phyloP scores from a whole-genome alignment of 64 coral and sea anemone genomes.

The Montipora capricornis region DNA sequence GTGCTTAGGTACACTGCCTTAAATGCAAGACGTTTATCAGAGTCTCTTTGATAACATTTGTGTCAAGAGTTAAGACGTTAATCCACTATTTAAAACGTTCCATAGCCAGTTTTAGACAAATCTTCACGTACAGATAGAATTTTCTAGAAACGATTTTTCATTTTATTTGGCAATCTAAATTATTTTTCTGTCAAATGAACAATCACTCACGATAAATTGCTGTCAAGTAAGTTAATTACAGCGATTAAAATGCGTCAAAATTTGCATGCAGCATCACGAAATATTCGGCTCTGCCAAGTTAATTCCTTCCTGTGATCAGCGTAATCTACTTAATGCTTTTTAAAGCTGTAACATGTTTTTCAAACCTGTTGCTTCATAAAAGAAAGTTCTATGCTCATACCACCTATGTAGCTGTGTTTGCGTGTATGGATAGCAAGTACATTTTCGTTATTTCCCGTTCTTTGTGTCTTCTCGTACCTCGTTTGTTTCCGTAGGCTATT shows the following conservation, averaged over 20 bases:
- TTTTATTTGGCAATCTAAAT: background rate
- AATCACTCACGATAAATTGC: background rate
- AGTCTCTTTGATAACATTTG: too few species aligned
- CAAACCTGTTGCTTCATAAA: background rate
- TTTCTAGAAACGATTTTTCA: background rate
- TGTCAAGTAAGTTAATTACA: background rate
- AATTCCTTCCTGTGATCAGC: background rate
- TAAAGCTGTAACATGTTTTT: background rate
- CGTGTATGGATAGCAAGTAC: background rate
- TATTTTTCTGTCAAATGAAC: background rate
- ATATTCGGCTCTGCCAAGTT: background rate
- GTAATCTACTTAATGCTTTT: background rate
- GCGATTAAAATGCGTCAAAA: background rate
- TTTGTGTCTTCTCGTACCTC: too few species aligned
- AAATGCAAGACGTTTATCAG: too few species aligned
- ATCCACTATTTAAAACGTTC: too few species aligned
- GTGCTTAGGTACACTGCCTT: too few species aligned
- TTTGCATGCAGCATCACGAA: background rate
- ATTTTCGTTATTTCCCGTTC: too few species aligned
- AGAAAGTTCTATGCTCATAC: background rate
- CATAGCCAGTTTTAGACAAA: background rate
- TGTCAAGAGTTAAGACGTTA: too few species aligned
- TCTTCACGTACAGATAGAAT: background rate
- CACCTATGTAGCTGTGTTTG: background rate
- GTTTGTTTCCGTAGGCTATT: too few species aligned